Evolutionary conservation across 2,888 invertebrate genomes (phyloP).

Genomic region (Andrena bicolor): DNA sequence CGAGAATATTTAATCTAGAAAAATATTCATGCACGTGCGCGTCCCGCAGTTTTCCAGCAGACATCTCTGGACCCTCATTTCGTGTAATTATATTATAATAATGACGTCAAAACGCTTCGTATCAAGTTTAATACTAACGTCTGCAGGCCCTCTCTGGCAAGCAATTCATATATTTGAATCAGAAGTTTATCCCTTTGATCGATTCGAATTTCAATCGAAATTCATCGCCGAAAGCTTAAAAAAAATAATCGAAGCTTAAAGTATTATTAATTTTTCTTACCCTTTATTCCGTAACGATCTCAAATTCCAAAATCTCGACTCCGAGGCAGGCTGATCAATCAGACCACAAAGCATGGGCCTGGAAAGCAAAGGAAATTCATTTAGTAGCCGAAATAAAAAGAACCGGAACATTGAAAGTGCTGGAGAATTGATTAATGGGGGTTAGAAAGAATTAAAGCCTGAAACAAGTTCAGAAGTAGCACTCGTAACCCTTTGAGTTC

Average conservation of each 20-base stretch:
- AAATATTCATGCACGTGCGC: conserved; percentile 23
- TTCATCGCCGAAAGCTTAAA: not conserved
- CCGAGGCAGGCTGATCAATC: not conserved
- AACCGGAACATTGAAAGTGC: too few relatives aligned
- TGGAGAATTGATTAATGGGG: not conserved
- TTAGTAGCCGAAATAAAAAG: not conserved
- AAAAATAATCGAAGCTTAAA: not conserved
- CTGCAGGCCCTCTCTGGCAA: not conserved
- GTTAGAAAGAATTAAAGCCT: not conserved
- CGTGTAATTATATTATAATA: conserved; percentile 28
- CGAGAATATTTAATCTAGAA: conserved; percentile 22
- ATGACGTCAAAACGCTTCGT: not conserved
- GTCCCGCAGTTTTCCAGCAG: conserved; percentile 13
- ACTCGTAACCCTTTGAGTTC: not conserved
- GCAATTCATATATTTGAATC: not conserved
- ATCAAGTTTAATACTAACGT: conserved; percentile 4
- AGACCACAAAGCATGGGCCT: not conserved
- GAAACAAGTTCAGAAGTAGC: not conserved
- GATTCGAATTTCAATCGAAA: not conserved
- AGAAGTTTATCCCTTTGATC: not conserved
- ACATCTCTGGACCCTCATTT: conserved; percentile 28
- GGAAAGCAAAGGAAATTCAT: not conserved
- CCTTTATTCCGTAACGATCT: not conserved
- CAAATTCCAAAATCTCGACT: not conserved
- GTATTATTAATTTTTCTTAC: not conserved